Percentiles rank a stretch among this genome's conserved stretches.
Conservation (phyloP, 2,113 vertebrate species). For the Apodemus speciosus region DNA sequence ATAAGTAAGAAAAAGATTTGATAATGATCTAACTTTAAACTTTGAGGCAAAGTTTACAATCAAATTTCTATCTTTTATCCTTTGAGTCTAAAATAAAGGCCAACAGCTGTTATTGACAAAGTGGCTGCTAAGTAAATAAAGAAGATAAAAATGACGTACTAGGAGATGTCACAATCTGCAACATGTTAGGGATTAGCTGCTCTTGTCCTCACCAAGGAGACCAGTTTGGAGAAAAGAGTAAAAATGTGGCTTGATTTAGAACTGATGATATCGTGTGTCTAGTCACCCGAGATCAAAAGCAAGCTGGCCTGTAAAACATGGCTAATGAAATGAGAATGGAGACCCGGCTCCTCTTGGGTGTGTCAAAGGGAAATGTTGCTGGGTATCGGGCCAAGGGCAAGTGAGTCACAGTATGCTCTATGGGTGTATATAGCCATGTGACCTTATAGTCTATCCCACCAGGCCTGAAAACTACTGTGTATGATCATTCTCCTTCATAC, state of each 20-base stretch:
- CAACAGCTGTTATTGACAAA: constrained; percentile 49
- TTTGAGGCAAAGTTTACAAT: constrained; percentile 38
- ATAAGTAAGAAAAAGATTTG: constrained; percentile 19
- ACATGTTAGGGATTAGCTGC: constrained; percentile 57
- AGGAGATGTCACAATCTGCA: constrained; percentile 59
- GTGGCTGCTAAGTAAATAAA: constrained; percentile 63
- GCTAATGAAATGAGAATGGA: constrained; percentile 58
- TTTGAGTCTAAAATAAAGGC: constrained; percentile 10
- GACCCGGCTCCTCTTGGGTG: constrained; percentile 32
- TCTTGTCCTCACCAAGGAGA: constrained; percentile 41
- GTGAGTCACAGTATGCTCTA: background rate
- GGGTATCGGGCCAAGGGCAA: background rate
- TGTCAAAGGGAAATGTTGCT: constrained; percentile 33
- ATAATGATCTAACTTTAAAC: background rate
- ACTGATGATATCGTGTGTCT: constrained; percentile 68
- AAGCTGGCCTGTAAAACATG: constrained; percentile 53
- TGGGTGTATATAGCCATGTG: background rate
- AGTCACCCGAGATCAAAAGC: constrained; percentile 71
- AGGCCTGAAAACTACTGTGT: background rate
- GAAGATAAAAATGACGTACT: constrained; percentile 48
- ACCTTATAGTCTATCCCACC: background rate
- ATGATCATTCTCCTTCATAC: background rate
- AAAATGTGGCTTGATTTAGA: constrained; percentile 77
- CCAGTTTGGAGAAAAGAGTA: constrained; percentile 41
- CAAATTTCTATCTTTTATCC: constrained; percentile 26